phyloP scores from a whole-genome alignment of 2,797 vertebrate genomes.

The Alfaro cultratus region DNA sequence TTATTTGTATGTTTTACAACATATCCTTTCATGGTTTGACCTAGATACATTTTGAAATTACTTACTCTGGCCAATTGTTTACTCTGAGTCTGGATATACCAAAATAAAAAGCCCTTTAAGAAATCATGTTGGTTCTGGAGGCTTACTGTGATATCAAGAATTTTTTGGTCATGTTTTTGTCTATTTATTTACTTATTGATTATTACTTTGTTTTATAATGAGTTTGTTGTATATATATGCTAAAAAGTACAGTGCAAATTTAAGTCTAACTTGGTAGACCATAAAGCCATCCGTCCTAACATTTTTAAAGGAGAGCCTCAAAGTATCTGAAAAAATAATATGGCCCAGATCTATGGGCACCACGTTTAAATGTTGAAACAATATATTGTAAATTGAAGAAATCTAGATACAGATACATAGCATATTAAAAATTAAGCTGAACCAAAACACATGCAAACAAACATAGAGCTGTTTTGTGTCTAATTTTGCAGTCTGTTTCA shows the following conservation, averaged over 20 bases:
- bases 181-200: too few species aligned
- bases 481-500: slow-evolving; percentile 48
- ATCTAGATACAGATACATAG: background rate
- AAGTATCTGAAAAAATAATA: background rate
- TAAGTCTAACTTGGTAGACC: too few species aligned
- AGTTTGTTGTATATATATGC: too few species aligned
- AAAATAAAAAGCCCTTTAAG: background rate
- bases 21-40: background rate
- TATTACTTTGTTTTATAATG: too few species aligned
- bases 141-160: too few species aligned
- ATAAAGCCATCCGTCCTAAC: background rate
- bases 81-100: too few species aligned
- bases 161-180: background rate
- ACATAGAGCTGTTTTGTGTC: slow-evolving; percentile 14
- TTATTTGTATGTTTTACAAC: background rate
- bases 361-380: background rate
- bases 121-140: background rate
- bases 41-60: background rate
- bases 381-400: background rate
- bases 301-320: background rate
- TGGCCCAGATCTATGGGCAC: background rate
- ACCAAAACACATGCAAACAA: background rate
- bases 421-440: background rate
- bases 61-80: background rate
- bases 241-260: too few species aligned